Base-by-base conservation (phyloP, 2,888 invertebrate genomes). In the Teleogryllus oceanicus region DNA sequence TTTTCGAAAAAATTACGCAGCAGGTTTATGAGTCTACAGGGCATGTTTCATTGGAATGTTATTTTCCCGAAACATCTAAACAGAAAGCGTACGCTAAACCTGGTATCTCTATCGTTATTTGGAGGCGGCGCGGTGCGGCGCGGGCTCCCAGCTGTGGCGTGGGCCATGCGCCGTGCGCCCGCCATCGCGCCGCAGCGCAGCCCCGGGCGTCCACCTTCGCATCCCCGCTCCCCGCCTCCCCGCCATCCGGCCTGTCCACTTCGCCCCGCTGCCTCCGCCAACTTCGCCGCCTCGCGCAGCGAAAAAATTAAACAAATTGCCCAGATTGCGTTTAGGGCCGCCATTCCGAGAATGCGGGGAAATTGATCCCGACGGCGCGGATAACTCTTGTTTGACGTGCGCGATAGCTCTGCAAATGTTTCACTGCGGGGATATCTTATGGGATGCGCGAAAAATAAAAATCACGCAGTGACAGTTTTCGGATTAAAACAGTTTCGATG, bases 401-500 rank as follows among this genome's bases (percentile, higher is more conserved):
- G 78, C 62, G 79, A 77, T 78, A 77, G 79, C 49, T 78, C 76
- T 78, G 79, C 76, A 80, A 81, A 81, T 81, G 79, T 79, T 78
- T 74, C 78, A 75, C 79, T 50, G 80, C 76, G 37, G 74, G 79
- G 79, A 79, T 79, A 81, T 81, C 79, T 81, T 81, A 79, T 78
- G 80, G 80, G 77, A 78, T 81, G 78, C 80, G 78, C 74, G 81
- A 78, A 79, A 81, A 81, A 81, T 80, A 81, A 81, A 81, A 81
- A 79, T 80, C 79, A 24, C 79, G 20, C 74, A 77, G 78, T 80
- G 81, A 81, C 81, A 81, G 80, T 81, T 81, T 78, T 51, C 74
- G 81, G 81, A 81, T 81, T 81, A 81, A 81, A 81, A 81, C 81
- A 80, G 81, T 81, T 81, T 78, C 80, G 80, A 79, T 79, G 80